Evolutionary conservation across 2,888 invertebrate species (phyloP), one percentile per base, ranked within the genome.

Genomic region (Troides oblongomaculatus): DNA sequence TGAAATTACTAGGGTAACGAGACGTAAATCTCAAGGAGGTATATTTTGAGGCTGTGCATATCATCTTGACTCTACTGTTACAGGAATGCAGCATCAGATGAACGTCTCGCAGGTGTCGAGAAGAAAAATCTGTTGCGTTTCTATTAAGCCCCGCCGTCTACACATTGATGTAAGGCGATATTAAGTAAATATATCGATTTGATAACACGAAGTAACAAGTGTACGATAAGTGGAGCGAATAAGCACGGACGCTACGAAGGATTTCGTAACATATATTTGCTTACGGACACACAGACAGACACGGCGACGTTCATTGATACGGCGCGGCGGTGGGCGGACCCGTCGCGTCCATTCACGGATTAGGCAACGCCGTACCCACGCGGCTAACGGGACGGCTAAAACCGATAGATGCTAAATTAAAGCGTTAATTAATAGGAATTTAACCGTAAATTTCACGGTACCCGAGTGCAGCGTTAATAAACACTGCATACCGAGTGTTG

Each of bases 331-430:
- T 92, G 81, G 90, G 91, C 84, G 90, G 81, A 87, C 88, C 74
- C 67, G 87, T 76, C 81, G 80, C 76, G 84, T 85, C 85, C 92
- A 92, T 92, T 92, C 92, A 92, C 90, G 86, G 83, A 85, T 91
- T 91, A 89, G 88, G 89, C 86, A 90, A 91, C 74, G 69, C 68
- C 74, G 64, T 12, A 78, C 90, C 90, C 86, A 89, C 90, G 87
- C 90, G 72, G 50, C 69, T 88, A 90, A 89, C 90, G 89, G 89
- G 79, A 71, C 76, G 14, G 72, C 77, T 80, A 79, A 81, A 81
- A 80, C 79, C 76, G 72, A 76, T 74, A 74, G 77, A 79, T 80
- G 82, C 81, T 88, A 88, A 89, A 87, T 87, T 86, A 86, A 80
- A 78, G 46, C 77, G 82, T 84, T 88, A 91, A 91, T 91, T 90